Base-by-base conservation (phyloP, 2,888 invertebrate genomes). In the Deilephila elpenor region DNA sequence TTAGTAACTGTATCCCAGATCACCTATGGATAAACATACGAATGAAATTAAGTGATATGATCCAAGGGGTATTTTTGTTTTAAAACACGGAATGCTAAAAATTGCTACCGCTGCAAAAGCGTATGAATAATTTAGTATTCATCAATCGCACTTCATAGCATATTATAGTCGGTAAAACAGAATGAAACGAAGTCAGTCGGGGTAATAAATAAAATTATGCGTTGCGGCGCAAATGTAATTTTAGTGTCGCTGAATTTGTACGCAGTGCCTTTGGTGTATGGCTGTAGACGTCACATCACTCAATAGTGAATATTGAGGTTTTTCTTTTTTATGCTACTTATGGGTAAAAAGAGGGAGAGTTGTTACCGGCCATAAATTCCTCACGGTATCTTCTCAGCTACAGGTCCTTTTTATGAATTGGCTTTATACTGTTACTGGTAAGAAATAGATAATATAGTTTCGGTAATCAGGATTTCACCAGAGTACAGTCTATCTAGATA, bases 171-270 rank as follows among this genome's bases (percentile, higher is more conserved):
- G 14, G 67, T 67, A 51, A 51, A 67, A 67, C 20, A 51, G 17
- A 17, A 67, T 29, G 25, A 67, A 25, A 51, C 67, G 37, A 37
- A 62, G 19, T 32, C 61, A 44, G 67, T 25, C 51, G 25, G 8
- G 20, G 7, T 51, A 67, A 51, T 67, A 67, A 67, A 67, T 67
- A 44, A 51, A 67, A 67, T 51, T 51, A 51, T 67, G 17, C 44
- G 14, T 51, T 51, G 67, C 61, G 61, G n/a, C 60, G 34, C 60
- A 62, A 51, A 51, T 51, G 44, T 67, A 67, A 51, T 44, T 51
- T 51, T 67, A 67, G 67, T 61, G 32, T 61, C 19, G 61, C 61
- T 61, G 61, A 32, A 32, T 61, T 29, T 32, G 19, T 61, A 61
- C 5, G 60, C 29, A 25, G 25, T 29, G 25, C 11, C 59, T 25